Evolutionary conservation across 2,113 vertebrate genomes (phyloP), one percentile per base, ranked within the genome.

Genomic region (Proteles cristata): DNA sequence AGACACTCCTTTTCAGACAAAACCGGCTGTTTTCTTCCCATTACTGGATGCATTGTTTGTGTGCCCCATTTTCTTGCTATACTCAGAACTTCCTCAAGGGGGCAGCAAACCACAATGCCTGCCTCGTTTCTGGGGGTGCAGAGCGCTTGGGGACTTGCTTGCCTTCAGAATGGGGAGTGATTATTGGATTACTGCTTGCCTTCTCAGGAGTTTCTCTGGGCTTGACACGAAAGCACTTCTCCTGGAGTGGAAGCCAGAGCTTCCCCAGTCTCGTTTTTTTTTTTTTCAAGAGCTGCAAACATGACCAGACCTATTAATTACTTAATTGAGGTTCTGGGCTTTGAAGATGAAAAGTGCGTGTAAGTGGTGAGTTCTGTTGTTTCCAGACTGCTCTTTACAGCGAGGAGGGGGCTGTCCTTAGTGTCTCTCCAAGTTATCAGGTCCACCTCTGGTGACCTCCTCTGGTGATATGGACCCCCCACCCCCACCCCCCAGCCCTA

Each of bases 301-400:
- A 84, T 65, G 88, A 90, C 66, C 94, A 92, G 94, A 96, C 76
- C 94, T 97, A 94, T 89, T 93, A 83, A 96, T 85, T 76, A 85
- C 87, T 90, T 94, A 80, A 92, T 39, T 89, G 92, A 65, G 82
- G 68, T 55, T 45, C 89, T 84, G 88, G 16, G 91, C 96, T 97
- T 97, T 94, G 94, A 96, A 96, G 92, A 92, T 45, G 71, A 66
- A 90, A 91, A 93, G 65, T 25, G 76, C 48, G 33, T 48, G 61
- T 77, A 79, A 83, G 88, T 50, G 82, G 91, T 12, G 7, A 65
- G 35, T 5, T 17, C 61, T 2, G 45, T 43, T 61, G 80, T 43
- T 95, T 74, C 85, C 90, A 58, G 80, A 48, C 58, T 84, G 77
- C 63, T 68, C 28, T 89, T 82, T 43, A 5, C 5, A 23, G 58